phyloP scores from a whole-genome alignment of 2,888 invertebrate species.

The Caenorhabditis sp. region DNA sequence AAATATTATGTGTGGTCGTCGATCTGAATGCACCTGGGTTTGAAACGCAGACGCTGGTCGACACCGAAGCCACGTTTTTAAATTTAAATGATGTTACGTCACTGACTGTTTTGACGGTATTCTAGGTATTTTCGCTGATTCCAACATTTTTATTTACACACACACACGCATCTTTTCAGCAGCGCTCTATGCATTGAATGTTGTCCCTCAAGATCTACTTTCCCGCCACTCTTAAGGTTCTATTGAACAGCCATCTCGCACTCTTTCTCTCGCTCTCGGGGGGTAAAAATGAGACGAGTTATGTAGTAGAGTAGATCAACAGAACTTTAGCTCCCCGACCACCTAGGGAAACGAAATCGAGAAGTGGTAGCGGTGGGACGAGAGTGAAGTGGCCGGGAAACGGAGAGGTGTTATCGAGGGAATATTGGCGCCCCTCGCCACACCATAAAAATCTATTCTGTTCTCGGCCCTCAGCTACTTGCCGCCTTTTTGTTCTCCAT shows the following conservation, averaged over 20 bases:
- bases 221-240: slow-evolving; percentile 45
- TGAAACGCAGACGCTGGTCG: too few relatives aligned
- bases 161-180: slow-evolving; percentile 34
- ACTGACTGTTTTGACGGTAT: slow-evolving; percentile 7
- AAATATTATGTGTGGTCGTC: slow-evolving; percentile 23
- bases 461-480: slow-evolving; percentile 2
- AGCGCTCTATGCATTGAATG: slow-evolving; percentile 28
- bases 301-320: slow-evolving; percentile 43
- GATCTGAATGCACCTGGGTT: slow-evolving; percentile 19
- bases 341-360: slow-evolving; percentile 5
- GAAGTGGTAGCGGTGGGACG: not conserved
- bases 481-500: not conserved
- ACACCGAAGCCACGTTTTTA: too few relatives aligned
- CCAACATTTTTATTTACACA: slow-evolving; percentile 27
- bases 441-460: slow-evolving; percentile 40
- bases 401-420: slow-evolving; percentile 37
- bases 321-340: not conserved
- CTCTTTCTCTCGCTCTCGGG: too few relatives aligned
- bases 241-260: slow-evolving; percentile 39
- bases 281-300: slow-evolving; percentile 24
- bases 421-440: slow-evolving; percentile 41
- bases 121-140: not conserved
- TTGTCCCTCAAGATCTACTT: slow-evolving; percentile 38
- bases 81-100: not conserved
- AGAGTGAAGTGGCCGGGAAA: slow-evolving; percentile 31